phyloP scores from a whole-genome alignment of 2,113 vertebrate genomes.

The Syngnathoides biaculeatus region DNA sequence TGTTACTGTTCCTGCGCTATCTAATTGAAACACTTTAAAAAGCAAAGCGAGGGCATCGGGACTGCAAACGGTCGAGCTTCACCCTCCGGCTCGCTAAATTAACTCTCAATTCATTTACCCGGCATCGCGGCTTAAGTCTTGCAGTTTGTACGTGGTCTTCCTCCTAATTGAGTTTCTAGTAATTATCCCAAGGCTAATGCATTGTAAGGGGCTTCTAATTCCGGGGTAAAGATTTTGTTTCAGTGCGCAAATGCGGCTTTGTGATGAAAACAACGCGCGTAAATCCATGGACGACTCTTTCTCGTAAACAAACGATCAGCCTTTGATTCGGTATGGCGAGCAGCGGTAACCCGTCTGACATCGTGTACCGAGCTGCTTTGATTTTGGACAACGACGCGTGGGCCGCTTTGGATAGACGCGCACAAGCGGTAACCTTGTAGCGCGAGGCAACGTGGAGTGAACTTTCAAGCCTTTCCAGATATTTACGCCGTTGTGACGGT shows the following conservation, averaged over 20 bases:
- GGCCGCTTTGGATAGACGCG: slow-evolving; percentile 42
- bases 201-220: slow-evolving; percentile 75
- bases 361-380: slow-evolving; percentile 40
- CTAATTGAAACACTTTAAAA: slow-evolving; percentile 37
- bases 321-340: slow-evolving; percentile 48
- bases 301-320: slow-evolving; percentile 26
- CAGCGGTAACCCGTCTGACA: slow-evolving; percentile 55
- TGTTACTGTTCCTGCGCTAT: slow-evolving; percentile 5
- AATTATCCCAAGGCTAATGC: slow-evolving; percentile 75
- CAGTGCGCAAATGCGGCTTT: slow-evolving; percentile 52
- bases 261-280: slow-evolving; percentile 9
- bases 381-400: slow-evolving; percentile 54
- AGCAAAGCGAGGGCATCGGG: slow-evolving; percentile 40
- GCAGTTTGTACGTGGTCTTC: slow-evolving; percentile 66
- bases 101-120: slow-evolving; percentile 69
- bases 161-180: slow-evolving; percentile 75
- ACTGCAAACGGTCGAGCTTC: background rate
- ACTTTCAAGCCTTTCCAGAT: slow-evolving; percentile 3
- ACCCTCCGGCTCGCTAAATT: slow-evolving; percentile 63
- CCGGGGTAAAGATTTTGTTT: slow-evolving; percentile 72
- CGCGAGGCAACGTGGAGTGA: slow-evolving; percentile 3
- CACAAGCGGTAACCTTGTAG: slow-evolving; percentile 18
- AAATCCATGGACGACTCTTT: slow-evolving; percentile 16
- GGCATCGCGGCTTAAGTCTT: slow-evolving; percentile 68
- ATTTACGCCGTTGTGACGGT: slow-evolving; percentile 24